Base-by-base conservation (phyloP, 1,140 invertebrate species). In the Micrasema longulum region DNA sequence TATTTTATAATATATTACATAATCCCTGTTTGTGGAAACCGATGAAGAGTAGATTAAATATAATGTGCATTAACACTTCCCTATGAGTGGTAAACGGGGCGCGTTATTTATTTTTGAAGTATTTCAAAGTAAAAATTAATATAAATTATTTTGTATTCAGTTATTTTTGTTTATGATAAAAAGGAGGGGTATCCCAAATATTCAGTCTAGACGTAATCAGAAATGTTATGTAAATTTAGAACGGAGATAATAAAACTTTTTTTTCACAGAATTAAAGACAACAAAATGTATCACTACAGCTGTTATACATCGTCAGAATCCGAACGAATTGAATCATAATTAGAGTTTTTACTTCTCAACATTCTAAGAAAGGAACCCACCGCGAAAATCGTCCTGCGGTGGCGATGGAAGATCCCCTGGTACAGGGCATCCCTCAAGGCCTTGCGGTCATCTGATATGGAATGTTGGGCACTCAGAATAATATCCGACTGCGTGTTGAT, bases 321-420 rank as follows among this genome's bases (percentile, higher is more conserved):
- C 22, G 84, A 85, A 70, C 87, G 81, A 84, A 93, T 93, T 35
- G 91, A 92, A 81, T 92, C 91, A 73, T 93, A 93, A 80, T 92
- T 92, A 74, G 91, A 92, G 71, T 92, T 92, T 82, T 91, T 91
- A 80, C 90, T 91, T 80, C 89, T 90, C 72, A 93, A 82, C 91
- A 93, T 93, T 69, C 92, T 88, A 43, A 93, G 86, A 79, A 93
- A 93, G 57, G 91, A 93, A 35, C 91, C 91, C 57, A 93, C 85
- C 36, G 92, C 91, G 78, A 93, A 90, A 78, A 93, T 93, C 18
- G 91, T 92, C 79, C 91, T 88, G 60, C 91, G 87, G 82, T 93
- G 91, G 72, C 91, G 88, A 83, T 92, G 89, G 80, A 93, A 92
- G 74, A 93, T 93, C 77, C 92, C 92, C 79, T 92, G 90, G 78